These are phyloP conservation scores for Conger conger DNA, from an alignment of 2,113 vertebrate species.

Conservation along the genomic window DNA sequence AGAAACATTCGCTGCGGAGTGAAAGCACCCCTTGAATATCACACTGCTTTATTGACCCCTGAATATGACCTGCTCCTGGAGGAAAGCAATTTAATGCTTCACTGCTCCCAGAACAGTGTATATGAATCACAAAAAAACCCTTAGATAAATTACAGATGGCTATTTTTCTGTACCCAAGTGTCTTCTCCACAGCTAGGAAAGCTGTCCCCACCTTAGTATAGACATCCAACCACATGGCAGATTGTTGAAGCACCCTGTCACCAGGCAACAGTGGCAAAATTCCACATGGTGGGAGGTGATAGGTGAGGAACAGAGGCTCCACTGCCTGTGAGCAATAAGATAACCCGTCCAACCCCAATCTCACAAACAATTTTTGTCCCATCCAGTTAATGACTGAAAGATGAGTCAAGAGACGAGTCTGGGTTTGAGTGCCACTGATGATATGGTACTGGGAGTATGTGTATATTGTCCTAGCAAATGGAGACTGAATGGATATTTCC, in stretches of 20 bases:
- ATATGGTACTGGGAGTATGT: not conserved
- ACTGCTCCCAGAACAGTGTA: constrained; percentile 68
- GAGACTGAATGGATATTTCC: no score
- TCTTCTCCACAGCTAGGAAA: constrained; percentile 66
- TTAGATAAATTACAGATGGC: constrained; percentile 79
- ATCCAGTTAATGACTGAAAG: not conserved
- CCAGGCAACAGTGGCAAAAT: constrained; percentile 54
- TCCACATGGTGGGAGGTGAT: constrained; percentile 32
- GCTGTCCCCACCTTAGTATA: constrained; percentile 63
- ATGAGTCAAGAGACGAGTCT: not conserved
- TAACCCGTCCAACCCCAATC: constrained; percentile 18
- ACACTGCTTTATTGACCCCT: constrained; percentile 61
- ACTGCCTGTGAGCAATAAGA: constrained; percentile 11
- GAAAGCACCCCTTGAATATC: constrained; percentile 48
- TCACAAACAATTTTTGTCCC: not conserved
- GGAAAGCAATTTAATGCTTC: constrained; percentile 86
- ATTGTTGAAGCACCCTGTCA: constrained; percentile 58
- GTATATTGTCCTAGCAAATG: not conserved
- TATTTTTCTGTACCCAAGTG: constrained; percentile 56
- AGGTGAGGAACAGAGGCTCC: constrained; percentile 20
- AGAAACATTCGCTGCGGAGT: constrained; percentile 41
- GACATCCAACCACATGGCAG: constrained; percentile 62
- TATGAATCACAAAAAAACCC: constrained; percentile 72
- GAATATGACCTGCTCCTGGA: constrained; percentile 70
- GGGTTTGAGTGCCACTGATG: not conserved